Evolutionary conservation across 2,113 vertebrate genomes (phyloP).

Genomic region (Chionomys nivalis): DNA sequence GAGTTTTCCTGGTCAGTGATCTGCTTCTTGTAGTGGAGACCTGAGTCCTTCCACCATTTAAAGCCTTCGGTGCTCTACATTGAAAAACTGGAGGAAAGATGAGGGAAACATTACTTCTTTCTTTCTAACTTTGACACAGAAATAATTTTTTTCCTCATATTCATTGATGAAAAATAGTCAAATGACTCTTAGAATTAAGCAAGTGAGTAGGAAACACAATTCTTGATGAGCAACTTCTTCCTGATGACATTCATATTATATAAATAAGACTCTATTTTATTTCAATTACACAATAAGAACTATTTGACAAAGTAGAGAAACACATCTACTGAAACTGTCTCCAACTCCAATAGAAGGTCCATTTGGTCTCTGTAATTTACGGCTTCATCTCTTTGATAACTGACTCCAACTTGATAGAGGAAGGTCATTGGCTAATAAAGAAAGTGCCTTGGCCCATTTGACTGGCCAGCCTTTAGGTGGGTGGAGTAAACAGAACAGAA

Average conservation of each 20-base stretch:
- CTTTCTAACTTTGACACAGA: neutral
- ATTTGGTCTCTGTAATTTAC: neutral
- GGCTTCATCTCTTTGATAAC: neutral
- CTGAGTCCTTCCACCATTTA: neutral
- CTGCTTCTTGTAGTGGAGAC: neutral
- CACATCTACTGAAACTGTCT: neutral
- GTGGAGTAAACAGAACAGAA: too few species aligned
- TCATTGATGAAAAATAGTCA: neutral
- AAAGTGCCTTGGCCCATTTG: too few species aligned
- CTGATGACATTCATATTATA: neutral
- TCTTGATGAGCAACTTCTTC: neutral
- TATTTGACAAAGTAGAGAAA: constrained; percentile 12
- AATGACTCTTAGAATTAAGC: neutral
- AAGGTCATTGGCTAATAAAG: too few species aligned
- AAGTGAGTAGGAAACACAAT: neutral
- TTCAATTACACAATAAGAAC: neutral
- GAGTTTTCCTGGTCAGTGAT: neutral
- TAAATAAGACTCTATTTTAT: neutral
- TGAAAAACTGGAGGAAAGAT: neutral
- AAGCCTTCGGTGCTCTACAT: neutral
- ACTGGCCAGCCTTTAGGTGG: too few species aligned
- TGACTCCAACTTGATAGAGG: neutral
- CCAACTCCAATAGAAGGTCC: neutral
- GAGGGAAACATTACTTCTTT: neutral
- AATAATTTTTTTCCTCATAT: neutral